Conservation (phyloP, 2,797 vertebrate genomes). For the Taeniopygia guttata region DNA sequence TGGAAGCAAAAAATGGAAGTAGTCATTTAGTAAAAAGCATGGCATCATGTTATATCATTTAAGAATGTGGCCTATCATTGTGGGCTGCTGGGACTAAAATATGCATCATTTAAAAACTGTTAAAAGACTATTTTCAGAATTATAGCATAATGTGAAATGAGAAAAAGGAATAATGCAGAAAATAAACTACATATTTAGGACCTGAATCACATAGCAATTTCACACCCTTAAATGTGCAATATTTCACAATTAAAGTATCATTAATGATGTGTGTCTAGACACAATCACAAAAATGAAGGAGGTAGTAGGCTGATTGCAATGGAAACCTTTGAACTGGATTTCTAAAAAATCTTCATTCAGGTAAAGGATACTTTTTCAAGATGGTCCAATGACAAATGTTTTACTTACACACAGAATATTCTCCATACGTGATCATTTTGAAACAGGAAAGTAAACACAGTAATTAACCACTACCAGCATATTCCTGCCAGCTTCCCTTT, state of each 20-base stretch:
- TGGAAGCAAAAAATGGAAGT: constrained; percentile 69
- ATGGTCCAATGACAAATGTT: background rate
- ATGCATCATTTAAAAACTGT: constrained; percentile 54
- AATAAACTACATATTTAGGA: constrained; percentile 15
- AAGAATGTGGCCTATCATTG: constrained; percentile 52
- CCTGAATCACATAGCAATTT: background rate
- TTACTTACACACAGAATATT: background rate
- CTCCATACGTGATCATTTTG: background rate
- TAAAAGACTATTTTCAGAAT: constrained; percentile 59
- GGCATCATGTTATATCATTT: constrained; percentile 77
- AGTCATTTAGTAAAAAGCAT: constrained; percentile 70
- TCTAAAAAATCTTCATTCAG: background rate
- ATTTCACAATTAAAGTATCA: background rate
- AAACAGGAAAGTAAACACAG: background rate
- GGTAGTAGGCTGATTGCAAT: background rate
- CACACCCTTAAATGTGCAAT: background rate
- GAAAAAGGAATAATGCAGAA: constrained; percentile 5
- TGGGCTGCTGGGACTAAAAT: constrained; percentile 60
- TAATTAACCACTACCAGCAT: background rate
- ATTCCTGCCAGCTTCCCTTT: background rate
- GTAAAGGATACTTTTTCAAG: background rate
- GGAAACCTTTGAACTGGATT: background rate
- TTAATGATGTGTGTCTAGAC: background rate
- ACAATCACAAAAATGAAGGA: background rate
- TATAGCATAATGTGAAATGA: constrained; percentile 9